Evolutionary conservation across 2,888 invertebrate genomes (phyloP).

Genomic region (Drosophila multiciliata): DNA sequence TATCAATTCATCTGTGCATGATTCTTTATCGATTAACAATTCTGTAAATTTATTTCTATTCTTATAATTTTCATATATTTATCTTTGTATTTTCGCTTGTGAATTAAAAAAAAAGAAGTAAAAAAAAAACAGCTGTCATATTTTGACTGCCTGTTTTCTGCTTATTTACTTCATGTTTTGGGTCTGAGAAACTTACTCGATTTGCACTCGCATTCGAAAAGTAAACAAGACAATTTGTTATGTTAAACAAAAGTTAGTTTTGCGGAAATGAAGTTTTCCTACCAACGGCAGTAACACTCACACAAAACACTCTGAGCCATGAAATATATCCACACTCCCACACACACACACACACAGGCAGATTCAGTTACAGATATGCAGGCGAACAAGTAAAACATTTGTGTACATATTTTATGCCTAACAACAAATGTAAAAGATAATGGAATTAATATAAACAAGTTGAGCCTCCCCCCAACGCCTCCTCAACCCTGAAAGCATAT

Average conservation of each 20-base stretch:
- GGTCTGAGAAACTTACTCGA: slow-evolving; percentile 30
- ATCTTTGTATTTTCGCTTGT: slow-evolving; percentile 18
- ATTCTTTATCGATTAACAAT: background rate
- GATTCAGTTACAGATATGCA: slow-evolving; percentile 24
- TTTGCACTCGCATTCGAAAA: slow-evolving; percentile 64
- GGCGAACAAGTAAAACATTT: slow-evolving; percentile 60
- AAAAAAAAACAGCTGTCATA: slow-evolving; percentile 35
- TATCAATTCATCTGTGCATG: background rate
- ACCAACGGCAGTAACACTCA: slow-evolving; percentile 66
- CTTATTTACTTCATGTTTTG: slow-evolving; percentile 24
- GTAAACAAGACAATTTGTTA: slow-evolving; percentile 81
- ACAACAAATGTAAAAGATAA: slow-evolving; percentile 60
- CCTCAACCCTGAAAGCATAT: background rate
- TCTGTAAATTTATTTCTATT: background rate
- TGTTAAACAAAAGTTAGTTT: slow-evolving; percentile 80
- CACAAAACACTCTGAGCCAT: slow-evolving; percentile 4
- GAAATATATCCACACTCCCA: slow-evolving; percentile 7
- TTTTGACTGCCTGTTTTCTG: background rate
- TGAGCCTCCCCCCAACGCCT: background rate
- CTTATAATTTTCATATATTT: background rate
- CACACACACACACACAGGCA: background rate
- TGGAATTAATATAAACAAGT: slow-evolving; percentile 68
- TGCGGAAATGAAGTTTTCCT: slow-evolving; percentile 80
- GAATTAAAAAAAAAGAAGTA: slow-evolving; percentile 24
- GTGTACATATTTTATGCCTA: slow-evolving; percentile 62